Evolutionary conservation across 2,888 invertebrate species (phyloP).

Genomic region (Xylophagus ater): DNA sequence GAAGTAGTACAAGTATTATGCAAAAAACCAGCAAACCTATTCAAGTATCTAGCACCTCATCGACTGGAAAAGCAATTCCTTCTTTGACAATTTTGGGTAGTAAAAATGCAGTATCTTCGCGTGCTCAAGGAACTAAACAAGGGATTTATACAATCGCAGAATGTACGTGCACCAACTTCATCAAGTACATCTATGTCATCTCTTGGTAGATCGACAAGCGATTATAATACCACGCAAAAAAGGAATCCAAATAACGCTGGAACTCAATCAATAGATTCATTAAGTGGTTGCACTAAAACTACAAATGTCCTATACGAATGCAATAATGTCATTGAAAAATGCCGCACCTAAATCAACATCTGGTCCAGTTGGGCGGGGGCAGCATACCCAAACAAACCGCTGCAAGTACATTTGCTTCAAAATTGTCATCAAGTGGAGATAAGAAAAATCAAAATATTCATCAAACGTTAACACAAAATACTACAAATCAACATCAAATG

Average conservation of each 20-base stretch:
- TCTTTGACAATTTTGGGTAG: constrained; percentile 2
- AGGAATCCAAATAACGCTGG: constrained; percentile 26
- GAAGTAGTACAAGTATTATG: constrained; percentile 1
- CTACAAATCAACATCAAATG: constrained; percentile 9
- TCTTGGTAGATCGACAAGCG: constrained; percentile 21
- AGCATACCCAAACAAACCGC: constrained; percentile 15
- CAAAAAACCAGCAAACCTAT: constrained; percentile 4
- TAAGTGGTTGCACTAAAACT: constrained; percentile 38
- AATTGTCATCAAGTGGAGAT: constrained; percentile 40
- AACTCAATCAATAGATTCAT: constrained; percentile 25
- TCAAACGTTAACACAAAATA: constrained; percentile 3
- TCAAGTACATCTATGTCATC: constrained; percentile 29
- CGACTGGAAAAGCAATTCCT: constrained; percentile 23
- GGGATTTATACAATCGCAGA: constrained; percentile 17
- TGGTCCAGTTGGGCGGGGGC: too few species aligned
- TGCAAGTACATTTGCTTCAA: constrained; percentile 39
- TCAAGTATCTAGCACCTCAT: constrained; percentile 17
- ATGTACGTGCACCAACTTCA: constrained; percentile 35
- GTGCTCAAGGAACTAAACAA: neutral
- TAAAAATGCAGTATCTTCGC: neutral
- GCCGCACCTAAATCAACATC: constrained; percentile 23
- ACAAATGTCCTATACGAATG: constrained; percentile 48
- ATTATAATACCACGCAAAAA: constrained; percentile 17
- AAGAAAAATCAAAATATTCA: constrained; percentile 13
- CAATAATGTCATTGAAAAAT: constrained; percentile 45